Evolutionary conservation across 2,113 vertebrate genomes (phyloP).

Genomic region (Pelobates fuscus): DNA sequence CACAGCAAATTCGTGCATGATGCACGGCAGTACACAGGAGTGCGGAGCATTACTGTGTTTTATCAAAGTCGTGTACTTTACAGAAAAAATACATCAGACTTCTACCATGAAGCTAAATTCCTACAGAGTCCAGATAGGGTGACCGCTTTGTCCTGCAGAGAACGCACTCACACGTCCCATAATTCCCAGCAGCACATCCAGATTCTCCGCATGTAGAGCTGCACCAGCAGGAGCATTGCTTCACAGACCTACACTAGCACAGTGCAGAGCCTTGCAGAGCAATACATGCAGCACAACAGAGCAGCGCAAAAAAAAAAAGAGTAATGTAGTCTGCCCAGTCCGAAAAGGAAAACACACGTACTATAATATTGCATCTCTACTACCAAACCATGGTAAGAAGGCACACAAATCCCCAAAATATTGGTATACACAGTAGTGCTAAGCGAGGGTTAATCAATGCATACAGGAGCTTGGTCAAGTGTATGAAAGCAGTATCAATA

Average conservation of each 20-base stretch:
- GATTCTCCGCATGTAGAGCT: slow-evolving; percentile 39
- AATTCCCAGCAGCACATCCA: slow-evolving; percentile 3
- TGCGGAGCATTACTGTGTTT: neutral
- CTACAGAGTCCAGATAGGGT: neutral
- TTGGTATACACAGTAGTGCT: too few relatives aligned
- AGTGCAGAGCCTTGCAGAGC: too few relatives aligned
- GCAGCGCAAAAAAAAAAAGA: too few relatives aligned
- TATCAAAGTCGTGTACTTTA: neutral
- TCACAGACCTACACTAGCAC: neutral
- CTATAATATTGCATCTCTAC: too few relatives aligned
- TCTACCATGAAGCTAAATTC: neutral
- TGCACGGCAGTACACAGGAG: neutral
- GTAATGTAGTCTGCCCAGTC: too few relatives aligned
- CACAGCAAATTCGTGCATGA: neutral
- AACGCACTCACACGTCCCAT: neutral
- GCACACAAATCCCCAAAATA: too few relatives aligned
- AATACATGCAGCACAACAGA: too few relatives aligned
- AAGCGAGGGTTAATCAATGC: too few relatives aligned
- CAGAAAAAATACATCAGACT: neutral
- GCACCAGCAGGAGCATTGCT: slow-evolving; percentile 6
- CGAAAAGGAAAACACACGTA: too few relatives aligned
- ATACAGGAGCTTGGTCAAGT: too few relatives aligned
- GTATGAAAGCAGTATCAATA: too few relatives aligned
- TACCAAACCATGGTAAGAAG: too few relatives aligned
- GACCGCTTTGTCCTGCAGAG: neutral